Percentiles rank a stretch among this genome's conserved stretches.
These are phyloP conservation scores for Harmothoe impar DNA, from an alignment of 2,888 invertebrate genomes.

Conservation along the genomic window DNA sequence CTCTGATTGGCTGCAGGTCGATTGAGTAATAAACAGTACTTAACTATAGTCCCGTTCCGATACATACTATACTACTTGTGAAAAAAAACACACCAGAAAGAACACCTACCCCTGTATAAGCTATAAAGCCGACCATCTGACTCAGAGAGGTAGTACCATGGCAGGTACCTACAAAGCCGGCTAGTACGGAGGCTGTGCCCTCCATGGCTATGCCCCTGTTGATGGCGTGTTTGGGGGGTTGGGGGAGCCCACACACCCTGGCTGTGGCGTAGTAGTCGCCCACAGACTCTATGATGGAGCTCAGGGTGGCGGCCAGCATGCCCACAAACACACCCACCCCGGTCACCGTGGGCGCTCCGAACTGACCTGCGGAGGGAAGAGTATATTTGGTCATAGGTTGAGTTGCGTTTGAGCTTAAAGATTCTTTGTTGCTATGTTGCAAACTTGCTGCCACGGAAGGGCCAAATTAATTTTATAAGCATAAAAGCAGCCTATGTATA, in stretches of 20 bases:
- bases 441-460: too few relatives aligned
- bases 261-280: slow-evolving; percentile 64
- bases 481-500: too few relatives aligned
- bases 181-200: slow-evolving; percentile 24
- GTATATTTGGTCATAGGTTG: neutral
- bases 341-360: neutral
- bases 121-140: slow-evolving; percentile 61
- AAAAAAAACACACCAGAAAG: too few relatives aligned
- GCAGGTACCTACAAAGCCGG: slow-evolving; percentile 54
- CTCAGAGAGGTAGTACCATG: slow-evolving; percentile 61
- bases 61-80: too few relatives aligned
- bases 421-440: too few relatives aligned
- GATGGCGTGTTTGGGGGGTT: slow-evolving; percentile 58
- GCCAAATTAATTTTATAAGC: too few relatives aligned
- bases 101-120: slow-evolving; percentile 62
- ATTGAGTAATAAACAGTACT: too few relatives aligned
- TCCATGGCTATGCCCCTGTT: slow-evolving; percentile 62
- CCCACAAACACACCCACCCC: slow-evolving; percentile 52
- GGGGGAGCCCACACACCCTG: slow-evolving; percentile 32
- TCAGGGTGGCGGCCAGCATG: slow-evolving; percentile 31
- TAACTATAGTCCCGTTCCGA: too few relatives aligned
- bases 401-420: too few relatives aligned
- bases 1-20: too few relatives aligned
- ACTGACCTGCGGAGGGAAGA: slow-evolving; percentile 6
- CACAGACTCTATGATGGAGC: slow-evolving; percentile 55